Evolutionary conservation across 2,113 vertebrate genomes (phyloP).

Genomic region (Anolis sagrei): DNA sequence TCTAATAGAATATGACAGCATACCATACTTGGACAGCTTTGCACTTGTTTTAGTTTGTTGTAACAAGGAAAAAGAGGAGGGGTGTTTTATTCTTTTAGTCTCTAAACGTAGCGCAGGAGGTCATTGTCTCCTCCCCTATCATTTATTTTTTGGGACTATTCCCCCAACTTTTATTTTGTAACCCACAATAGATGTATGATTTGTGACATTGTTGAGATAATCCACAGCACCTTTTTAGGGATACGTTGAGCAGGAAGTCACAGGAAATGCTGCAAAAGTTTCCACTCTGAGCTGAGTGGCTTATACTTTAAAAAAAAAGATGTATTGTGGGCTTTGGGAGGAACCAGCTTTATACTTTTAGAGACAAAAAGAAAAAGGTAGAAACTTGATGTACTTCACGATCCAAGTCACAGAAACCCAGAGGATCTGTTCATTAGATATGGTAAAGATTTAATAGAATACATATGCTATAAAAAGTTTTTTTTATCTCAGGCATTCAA

Average conservation of each 20-base stretch:
- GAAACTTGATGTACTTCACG: not conserved
- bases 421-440: slow-evolving; percentile 14
- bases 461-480: slow-evolving; percentile 3
- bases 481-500: slow-evolving; percentile 40
- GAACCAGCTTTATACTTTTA: slow-evolving; percentile 29
- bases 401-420: not conserved
- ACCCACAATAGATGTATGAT: slow-evolving; percentile 15
- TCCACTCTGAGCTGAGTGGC: slow-evolving; percentile 46
- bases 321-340: slow-evolving; percentile 35
- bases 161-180: not conserved
- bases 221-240: slow-evolving; percentile 59
- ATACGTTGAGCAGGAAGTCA: slow-evolving; percentile 49
- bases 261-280: slow-evolving; percentile 56
- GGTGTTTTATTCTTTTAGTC: slow-evolving; percentile 18
- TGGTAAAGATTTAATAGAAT: slow-evolving; percentile 37
- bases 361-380: slow-evolving; percentile 2
- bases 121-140: not conserved
- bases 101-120: slow-evolving; percentile 39
- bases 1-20: slow-evolving; percentile 32
- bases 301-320: slow-evolving; percentile 47
- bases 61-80: slow-evolving; percentile 43
- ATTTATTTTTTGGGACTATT: not conserved
- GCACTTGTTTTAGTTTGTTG: slow-evolving; percentile 42
- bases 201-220: slow-evolving; percentile 48
- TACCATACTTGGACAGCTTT: slow-evolving; percentile 67